phyloP scores from a whole-genome alignment of 2,888 invertebrate species.

The Cancer borealis region DNA sequence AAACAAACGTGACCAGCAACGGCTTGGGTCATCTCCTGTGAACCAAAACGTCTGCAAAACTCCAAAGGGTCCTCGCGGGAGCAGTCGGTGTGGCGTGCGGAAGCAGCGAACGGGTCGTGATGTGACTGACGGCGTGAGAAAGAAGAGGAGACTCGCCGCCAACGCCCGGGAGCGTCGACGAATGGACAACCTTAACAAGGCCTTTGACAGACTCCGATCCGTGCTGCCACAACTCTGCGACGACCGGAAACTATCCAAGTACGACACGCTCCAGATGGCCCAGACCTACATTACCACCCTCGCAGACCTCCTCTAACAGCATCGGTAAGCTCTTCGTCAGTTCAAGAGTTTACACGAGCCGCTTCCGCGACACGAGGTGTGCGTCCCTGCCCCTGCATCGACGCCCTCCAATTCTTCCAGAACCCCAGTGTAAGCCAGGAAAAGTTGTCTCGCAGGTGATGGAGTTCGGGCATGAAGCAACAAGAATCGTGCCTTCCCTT shows the following conservation, averaged over 20 bases:
- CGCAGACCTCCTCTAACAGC: slow-evolving; percentile 87
- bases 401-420: not conserved
- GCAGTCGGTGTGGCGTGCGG: slow-evolving; percentile 64
- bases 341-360: slow-evolving; percentile 24
- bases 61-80: slow-evolving; percentile 50
- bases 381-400: not conserved
- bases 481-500: not conserved
- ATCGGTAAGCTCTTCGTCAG: not conserved
- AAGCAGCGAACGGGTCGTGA: slow-evolving; percentile 68
- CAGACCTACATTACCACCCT: slow-evolving; percentile 96
- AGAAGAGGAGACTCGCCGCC: slow-evolving; percentile 92
- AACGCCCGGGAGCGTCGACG: slow-evolving; percentile 94
- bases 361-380: not conserved
- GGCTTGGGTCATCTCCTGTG: slow-evolving; percentile 38
- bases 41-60: slow-evolving; percentile 42
- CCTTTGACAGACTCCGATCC: slow-evolving; percentile 93
- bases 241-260: slow-evolving; percentile 95
- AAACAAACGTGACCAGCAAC: slow-evolving; percentile 67
- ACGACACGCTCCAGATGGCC: slow-evolving; percentile 98
- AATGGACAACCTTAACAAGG: slow-evolving; percentile 96
- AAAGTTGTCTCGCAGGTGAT: not conserved
- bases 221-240: slow-evolving; percentile 95
- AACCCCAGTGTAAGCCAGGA: not conserved
- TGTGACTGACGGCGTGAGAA: slow-evolving; percentile 87
- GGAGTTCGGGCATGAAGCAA: not conserved